phyloP scores from a whole-genome alignment of 2,797 vertebrate genomes.

The Euphonia xanthogaster region DNA sequence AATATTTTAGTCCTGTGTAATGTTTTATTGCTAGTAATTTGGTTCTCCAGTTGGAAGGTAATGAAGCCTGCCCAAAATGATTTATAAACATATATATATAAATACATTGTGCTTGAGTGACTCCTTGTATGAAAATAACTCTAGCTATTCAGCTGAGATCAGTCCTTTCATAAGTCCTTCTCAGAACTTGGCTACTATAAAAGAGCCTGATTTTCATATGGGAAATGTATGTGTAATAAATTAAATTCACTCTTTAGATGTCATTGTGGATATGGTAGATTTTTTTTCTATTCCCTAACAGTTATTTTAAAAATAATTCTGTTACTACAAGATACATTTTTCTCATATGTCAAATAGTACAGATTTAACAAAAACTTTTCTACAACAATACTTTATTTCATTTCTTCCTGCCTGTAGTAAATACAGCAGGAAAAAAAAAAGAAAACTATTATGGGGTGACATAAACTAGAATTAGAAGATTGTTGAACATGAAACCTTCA shows the following conservation, averaged over 20 bases:
- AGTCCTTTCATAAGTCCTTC: background rate
- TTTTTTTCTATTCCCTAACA: background rate
- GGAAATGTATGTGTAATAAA: background rate
- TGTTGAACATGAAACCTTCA: background rate
- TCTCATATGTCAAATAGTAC: background rate
- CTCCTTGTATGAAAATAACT: background rate
- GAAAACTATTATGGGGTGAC: background rate
- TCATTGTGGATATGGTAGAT: background rate
- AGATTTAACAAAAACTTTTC: background rate
- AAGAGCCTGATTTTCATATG: background rate
- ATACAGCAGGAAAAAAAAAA: background rate
- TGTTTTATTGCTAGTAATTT: background rate
- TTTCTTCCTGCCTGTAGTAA: background rate
- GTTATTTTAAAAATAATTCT: background rate
- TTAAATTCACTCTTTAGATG: background rate
- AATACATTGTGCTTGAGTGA: background rate
- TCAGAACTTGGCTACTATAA: background rate
- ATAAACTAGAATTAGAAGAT: background rate
- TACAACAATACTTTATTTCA: background rate
- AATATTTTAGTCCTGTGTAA: background rate
- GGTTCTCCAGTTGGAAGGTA: background rate
- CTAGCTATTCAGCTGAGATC: background rate
- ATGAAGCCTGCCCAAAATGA: background rate
- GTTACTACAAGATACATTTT: background rate
- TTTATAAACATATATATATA: background rate